Evolutionary conservation across 2,797 vertebrate genomes (phyloP).

Genomic region (Microcaecilia unicolor): DNA sequence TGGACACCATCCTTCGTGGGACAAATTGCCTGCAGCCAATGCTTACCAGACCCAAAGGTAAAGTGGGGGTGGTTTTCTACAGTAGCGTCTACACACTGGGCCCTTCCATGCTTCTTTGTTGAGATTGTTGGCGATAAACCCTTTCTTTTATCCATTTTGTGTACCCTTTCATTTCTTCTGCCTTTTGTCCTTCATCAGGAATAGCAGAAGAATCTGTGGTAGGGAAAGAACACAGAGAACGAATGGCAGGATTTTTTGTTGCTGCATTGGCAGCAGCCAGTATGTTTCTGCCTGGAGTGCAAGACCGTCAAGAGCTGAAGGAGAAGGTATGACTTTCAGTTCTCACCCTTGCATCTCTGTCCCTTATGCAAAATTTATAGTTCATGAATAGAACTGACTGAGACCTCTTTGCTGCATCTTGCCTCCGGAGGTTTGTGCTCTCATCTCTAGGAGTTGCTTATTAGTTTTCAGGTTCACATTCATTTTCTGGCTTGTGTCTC

Average conservation of each 20-base stretch:
- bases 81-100: neutral
- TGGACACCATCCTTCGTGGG: slow-evolving; percentile 38
- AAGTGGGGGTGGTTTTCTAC: too few species aligned
- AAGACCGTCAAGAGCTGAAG: slow-evolving; percentile 39
- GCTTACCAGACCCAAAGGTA: slow-evolving; percentile 19
- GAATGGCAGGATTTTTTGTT: slow-evolving; percentile 20
- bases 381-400: neutral
- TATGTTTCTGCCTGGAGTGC: slow-evolving; percentile 36
- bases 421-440: neutral
- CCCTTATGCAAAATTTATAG: neutral
- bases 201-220: slow-evolving; percentile 8
- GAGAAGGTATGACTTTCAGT: slow-evolving; percentile 41
- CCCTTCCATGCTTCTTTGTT: neutral
- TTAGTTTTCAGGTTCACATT: too few species aligned
- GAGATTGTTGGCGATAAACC: too few species aligned
- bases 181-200: slow-evolving; percentile 16
- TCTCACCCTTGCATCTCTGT: neutral
- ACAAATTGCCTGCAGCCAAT: slow-evolving; percentile 22
- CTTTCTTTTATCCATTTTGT: neutral
- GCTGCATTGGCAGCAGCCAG: slow-evolving; percentile 44
- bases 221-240: slow-evolving; percentile 12
- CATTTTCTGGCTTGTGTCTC: too few species aligned
- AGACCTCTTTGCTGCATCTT: neutral
- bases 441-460: too few species aligned
- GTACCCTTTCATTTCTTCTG: neutral